Base-by-base conservation (phyloP, 2,888 invertebrate genomes). In the Unio delphinus region DNA sequence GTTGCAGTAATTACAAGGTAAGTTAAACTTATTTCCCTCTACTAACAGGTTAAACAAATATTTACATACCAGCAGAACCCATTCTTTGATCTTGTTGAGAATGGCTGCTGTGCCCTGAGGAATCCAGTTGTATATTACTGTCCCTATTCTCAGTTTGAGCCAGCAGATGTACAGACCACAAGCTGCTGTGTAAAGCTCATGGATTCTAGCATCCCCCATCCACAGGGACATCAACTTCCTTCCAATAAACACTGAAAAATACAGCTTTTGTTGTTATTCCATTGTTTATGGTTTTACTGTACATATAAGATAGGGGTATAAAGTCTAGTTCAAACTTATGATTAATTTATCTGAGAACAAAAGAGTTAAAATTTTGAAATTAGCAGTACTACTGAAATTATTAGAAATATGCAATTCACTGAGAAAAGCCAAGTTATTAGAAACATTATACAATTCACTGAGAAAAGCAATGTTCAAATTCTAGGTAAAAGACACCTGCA, bases 101-200 rank as follows among this genome's bases (percentile, higher is more conserved):
- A 92, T 89, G 61, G 87, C 95, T 0, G 93, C 93, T 67, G 96
- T 93, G 0, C 98, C 98, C 83, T 95, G 95, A 0, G 97, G 96
- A 80, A 97, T 91, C 94, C 98, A 96, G 77, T 95, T 94, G 65
- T 94, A 93, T 28, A 96, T 93, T 60, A 98, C 92, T 15, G 95
- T 94, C 28, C 95, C 92, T 23, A 95, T 95, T 56, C 97, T 93
- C 0, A 96, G 94, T n/a, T 93, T 91, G 74, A 98, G 92, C 98
- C 98, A 98, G 90, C 97, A 97, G 23, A 97, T 93, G 91, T 99
- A 99, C 78, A 97, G 94, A 7, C 99, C 95, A 88, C 95, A 95
- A 0, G 98, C 97, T 0, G 97, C 96, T 0, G 98, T 98, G 89
- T 99, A 99, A 6, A 99, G 91, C 90, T 99, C 99, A 89, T 99